These are phyloP conservation scores for Phylloscopus trochilus DNA, from an alignment of 2,113 vertebrate species.

Conservation along the genomic window DNA sequence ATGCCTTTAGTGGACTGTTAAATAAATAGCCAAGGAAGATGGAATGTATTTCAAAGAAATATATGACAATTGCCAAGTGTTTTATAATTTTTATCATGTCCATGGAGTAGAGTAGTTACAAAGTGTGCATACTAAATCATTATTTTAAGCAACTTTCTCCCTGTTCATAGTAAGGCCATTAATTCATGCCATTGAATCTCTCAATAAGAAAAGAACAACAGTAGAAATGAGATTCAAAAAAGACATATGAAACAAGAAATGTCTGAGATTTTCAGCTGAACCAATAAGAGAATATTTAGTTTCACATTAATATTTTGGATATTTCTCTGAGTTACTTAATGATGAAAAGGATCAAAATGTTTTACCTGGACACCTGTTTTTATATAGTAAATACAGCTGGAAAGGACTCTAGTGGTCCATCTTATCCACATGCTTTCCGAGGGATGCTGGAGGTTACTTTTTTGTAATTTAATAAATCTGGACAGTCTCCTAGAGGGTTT, in stretches of 20 bases:
- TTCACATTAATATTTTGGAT: neutral
- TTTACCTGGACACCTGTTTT: neutral
- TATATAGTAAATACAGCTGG: neutral
- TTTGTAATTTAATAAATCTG: neutral
- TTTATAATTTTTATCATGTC: neutral
- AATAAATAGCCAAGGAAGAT: neutral
- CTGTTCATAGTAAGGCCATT: neutral
- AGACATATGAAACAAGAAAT: neutral
- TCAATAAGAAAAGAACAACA: neutral
- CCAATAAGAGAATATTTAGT: neutral
- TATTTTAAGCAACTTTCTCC: neutral
- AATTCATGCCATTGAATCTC: neutral
- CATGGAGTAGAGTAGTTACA: neutral
- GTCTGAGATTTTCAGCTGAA: neutral
- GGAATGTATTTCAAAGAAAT: neutral
- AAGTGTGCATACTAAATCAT: neutral
- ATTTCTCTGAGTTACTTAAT: neutral
- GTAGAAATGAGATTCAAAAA: neutral
- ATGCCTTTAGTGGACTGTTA: neutral
- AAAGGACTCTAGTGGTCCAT: neutral
- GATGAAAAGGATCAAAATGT: neutral
- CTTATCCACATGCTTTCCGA: neutral
- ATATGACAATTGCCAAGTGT: neutral
- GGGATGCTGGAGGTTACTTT: neutral
- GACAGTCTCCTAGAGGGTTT: neutral